Evolutionary conservation across 2,113 vertebrate species (phyloP).

Genomic region (Herpetotheres cachinnans): DNA sequence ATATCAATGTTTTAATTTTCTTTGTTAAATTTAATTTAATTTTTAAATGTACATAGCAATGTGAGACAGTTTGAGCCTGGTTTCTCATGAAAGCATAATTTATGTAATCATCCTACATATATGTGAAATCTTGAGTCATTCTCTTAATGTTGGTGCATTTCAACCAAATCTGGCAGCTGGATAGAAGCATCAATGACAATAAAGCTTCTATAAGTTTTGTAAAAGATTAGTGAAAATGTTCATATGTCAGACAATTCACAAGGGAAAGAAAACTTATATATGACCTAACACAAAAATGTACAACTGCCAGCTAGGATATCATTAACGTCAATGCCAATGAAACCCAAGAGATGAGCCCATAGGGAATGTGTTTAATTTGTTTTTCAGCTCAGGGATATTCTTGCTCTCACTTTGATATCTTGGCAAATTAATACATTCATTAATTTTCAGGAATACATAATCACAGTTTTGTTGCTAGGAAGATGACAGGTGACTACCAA

Average conservation of each 20-base stretch:
- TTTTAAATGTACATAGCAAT: background rate
- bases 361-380: background rate
- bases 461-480: background rate
- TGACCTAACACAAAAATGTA: background rate
- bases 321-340: background rate
- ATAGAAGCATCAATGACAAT: background rate
- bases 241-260: background rate
- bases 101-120: background rate
- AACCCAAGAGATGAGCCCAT: fast-evolving
- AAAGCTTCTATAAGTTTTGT: background rate
- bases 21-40: background rate
- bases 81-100: background rate
- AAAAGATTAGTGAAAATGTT: background rate
- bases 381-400: background rate
- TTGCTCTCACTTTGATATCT: background rate
- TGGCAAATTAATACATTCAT: background rate
- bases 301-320: background rate
- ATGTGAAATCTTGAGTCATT: background rate
- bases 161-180: background rate
- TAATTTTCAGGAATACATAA: background rate
- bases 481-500: background rate
- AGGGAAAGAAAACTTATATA: background rate
- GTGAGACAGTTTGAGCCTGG: background rate
- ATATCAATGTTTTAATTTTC: background rate
- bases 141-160: background rate